A percentile compares a stretch with the other conserved stretches of the same genome.
Conservation (phyloP, 1,140 invertebrate genomes). For the Sarcophaga bullata region DNA sequence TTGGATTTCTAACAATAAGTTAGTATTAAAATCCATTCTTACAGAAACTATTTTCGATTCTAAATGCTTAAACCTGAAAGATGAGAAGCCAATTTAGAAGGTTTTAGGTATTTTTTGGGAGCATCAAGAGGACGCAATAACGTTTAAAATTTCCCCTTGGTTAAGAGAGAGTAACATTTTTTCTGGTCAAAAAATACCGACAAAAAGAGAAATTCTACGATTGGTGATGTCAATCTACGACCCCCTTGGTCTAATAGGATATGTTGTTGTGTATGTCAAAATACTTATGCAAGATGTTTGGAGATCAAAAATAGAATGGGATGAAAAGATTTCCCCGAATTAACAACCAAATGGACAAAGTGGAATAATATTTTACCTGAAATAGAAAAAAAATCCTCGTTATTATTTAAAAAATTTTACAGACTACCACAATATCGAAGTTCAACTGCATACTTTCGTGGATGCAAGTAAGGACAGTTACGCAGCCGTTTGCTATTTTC, state of each 20-base stretch:
- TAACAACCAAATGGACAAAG: slow-evolving; percentile 28
- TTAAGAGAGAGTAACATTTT: not conserved
- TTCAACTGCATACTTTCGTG: not conserved
- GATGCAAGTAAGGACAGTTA: slow-evolving; percentile 25
- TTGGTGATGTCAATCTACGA: not conserved
- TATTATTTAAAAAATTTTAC: not conserved
- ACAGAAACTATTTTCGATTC: not conserved
- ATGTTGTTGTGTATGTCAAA: slow-evolving; percentile 24
- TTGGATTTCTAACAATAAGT: slow-evolving; percentile 7
- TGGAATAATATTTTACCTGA: not conserved
- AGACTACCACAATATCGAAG: not conserved
- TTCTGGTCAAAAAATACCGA: too few relatives aligned
- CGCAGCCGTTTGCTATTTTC: not conserved
- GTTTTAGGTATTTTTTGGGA: not conserved
- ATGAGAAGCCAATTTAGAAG: not conserved
- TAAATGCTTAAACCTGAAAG: too few relatives aligned
- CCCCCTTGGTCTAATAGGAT: not conserved
- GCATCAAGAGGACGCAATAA: not conserved
- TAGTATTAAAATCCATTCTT: not conserved
- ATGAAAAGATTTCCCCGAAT: slow-evolving; percentile 31
- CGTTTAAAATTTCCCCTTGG: not conserved
- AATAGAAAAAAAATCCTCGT: not conserved
- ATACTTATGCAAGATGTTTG: slow-evolving; percentile 48
- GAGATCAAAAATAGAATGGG: too few relatives aligned
- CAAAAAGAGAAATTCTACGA: too few relatives aligned